phyloP scores from a whole-genome alignment of 64 coral and sea anemone genomes.

The Dendronephthya gigantea region DNA sequence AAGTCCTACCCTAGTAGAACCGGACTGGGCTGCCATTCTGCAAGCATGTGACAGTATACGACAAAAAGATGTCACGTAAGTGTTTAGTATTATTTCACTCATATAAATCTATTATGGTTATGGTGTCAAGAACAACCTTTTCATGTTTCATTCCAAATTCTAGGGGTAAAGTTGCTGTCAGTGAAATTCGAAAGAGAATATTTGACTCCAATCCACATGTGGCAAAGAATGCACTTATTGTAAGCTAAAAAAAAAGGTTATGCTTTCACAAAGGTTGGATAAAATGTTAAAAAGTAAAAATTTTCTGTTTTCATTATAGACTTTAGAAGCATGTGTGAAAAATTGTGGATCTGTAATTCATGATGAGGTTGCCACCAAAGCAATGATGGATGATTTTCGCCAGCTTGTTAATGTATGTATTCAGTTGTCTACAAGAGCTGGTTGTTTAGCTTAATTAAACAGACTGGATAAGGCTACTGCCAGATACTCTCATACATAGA shows the following conservation, averaged over 20 bases:
- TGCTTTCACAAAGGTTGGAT: no score
- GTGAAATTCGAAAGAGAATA: slow-evolving; percentile 73
- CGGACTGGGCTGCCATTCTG: slow-evolving; percentile 88
- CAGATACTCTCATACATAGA: no score
- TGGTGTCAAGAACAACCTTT: not conserved
- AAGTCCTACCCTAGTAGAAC: slow-evolving; percentile 80
- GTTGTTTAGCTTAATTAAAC: no score
- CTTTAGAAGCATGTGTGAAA: slow-evolving; percentile 87
- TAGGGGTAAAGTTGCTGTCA: slow-evolving; percentile 79
- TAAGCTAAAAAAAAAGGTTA: slow-evolving; percentile 27
- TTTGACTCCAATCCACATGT: slow-evolving; percentile 91
- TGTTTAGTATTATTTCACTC: not conserved
- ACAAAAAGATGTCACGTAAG: slow-evolving; percentile 96
- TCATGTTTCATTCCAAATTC: not conserved
- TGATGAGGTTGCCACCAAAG: slow-evolving; percentile 81
- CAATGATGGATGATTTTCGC: slow-evolving; percentile 71
- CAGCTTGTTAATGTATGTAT: slow-evolving; percentile 55
- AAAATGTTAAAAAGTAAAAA: not conserved
- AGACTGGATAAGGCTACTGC: no score
- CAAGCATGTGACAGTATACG: slow-evolving; percentile 79
- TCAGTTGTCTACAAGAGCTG: no score
- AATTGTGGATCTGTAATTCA: slow-evolving; percentile 84
- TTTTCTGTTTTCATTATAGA: slow-evolving; percentile 28
- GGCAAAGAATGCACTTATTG: slow-evolving; percentile 71
- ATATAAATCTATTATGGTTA: no score